A percentile compares a stretch with the other conserved stretches of the same genome.
Evolutionary conservation across 1,140 invertebrate species (phyloP).

Genomic region (Drosophila navojoa): DNA sequence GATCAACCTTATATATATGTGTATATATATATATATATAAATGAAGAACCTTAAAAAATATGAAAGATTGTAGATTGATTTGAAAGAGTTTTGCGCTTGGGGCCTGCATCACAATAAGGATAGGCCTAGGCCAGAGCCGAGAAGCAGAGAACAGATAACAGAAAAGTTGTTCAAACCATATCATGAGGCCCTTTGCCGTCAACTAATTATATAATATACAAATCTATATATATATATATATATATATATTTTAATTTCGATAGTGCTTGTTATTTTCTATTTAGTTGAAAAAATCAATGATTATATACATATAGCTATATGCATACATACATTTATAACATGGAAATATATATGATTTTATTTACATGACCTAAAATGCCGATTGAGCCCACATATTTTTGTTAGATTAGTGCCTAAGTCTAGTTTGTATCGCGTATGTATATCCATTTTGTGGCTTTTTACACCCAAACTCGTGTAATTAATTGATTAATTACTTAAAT

Average conservation of each 20-base stretch:
- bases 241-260: constrained; percentile 38
- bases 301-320: constrained; percentile 34
- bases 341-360: constrained; percentile 19
- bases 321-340: constrained; percentile 26
- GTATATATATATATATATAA: constrained; percentile 86
- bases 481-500: constrained; percentile 15
- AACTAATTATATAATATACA: constrained; percentile 38
- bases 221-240: constrained; percentile 23
- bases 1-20: constrained; percentile 85
- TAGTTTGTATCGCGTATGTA: constrained; percentile 60
- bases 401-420: constrained; percentile 80
- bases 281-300: constrained; percentile 66
- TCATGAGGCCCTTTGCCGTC: constrained; percentile 60
- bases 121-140: constrained; percentile 13
- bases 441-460: constrained; percentile 76
- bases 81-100: constrained; percentile 26
- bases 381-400: constrained; percentile 60
- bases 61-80: constrained; percentile 48
- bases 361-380: constrained; percentile 20
- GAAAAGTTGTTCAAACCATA: constrained; percentile 64
- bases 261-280: constrained; percentile 80
- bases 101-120: constrained; percentile 44
- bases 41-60: constrained; percentile 5
- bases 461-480: constrained; percentile 72
- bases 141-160: constrained; percentile 40